phyloP scores from a whole-genome alignment of 2,797 vertebrate genomes.

The Gymnoscopelus microlampas region DNA sequence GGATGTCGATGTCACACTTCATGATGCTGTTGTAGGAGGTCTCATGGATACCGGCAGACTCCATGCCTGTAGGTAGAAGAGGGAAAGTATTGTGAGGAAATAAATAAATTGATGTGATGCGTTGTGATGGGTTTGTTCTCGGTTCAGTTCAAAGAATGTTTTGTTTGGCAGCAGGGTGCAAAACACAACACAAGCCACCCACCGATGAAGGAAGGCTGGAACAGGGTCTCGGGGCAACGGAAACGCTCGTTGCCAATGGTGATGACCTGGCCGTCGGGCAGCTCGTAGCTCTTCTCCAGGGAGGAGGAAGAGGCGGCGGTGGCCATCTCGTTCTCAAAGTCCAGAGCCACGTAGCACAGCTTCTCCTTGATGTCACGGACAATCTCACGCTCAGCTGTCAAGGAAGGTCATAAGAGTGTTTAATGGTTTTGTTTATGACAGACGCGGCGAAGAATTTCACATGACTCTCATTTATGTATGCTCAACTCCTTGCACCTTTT shows the following conservation, averaged over 20 bases:
- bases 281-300: constrained; percentile 88
- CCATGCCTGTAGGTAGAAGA: constrained; percentile 57
- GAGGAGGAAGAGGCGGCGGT: constrained; percentile 86
- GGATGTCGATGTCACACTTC: constrained; percentile 82
- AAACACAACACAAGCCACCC: constrained; percentile 33
- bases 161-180: too few species aligned
- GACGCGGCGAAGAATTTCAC: too few species aligned
- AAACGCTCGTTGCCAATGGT: constrained; percentile 98
- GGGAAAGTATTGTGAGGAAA: too few species aligned
- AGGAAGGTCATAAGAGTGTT: too few species aligned
- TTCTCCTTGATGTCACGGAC: constrained; percentile 88
- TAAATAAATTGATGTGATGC: too few species aligned
- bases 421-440: too few species aligned
- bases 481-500: too few species aligned
- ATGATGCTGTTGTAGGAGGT: constrained; percentile 74
- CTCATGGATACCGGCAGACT: constrained; percentile 72
- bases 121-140: too few species aligned
- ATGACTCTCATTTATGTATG: too few species aligned
- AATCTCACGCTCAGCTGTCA: constrained; percentile 79
- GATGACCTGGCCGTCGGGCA: constrained; percentile 97
- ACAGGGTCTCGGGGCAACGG: constrained; percentile 95
- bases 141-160: too few species aligned
- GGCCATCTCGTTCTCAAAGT: constrained; percentile 88
- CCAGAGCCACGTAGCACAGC: constrained; percentile 84
- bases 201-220: constrained; percentile 96